These are phyloP conservation scores for Etheostoma cragini DNA, from an alignment of 2,113 vertebrate genomes.

Conservation along the genomic window DNA sequence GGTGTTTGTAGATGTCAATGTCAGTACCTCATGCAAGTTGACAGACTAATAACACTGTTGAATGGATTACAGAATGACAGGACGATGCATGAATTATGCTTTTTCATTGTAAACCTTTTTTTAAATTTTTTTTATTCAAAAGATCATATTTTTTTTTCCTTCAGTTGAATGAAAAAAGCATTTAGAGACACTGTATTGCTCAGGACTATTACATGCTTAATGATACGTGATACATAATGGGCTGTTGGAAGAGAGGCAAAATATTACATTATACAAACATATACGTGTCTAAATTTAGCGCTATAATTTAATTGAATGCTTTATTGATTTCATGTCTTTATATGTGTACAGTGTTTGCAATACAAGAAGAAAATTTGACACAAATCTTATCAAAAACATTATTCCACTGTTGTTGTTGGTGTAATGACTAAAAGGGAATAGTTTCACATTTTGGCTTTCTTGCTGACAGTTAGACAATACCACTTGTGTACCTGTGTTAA, in stretches of 20 bases:
- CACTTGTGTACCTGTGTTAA: not conserved
- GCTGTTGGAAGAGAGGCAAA: slow-evolving; percentile 36
- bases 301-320: slow-evolving; percentile 14
- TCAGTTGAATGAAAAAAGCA: slow-evolving; percentile 53
- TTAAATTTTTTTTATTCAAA: slow-evolving; percentile 54
- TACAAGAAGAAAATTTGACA: slow-evolving; percentile 58
- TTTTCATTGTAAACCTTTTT: slow-evolving; percentile 55
- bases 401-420: slow-evolving; percentile 14
- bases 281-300: slow-evolving; percentile 21
- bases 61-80: slow-evolving; percentile 66
- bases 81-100: slow-evolving; percentile 60
- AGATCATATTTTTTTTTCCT: slow-evolving; percentile 38
- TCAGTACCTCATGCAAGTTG: slow-evolving; percentile 80
- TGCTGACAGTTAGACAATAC: not conserved
- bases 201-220: slow-evolving; percentile 53
- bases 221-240: slow-evolving; percentile 40
- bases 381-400: slow-evolving; percentile 58
- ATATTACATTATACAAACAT: slow-evolving; percentile 22
- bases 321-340: slow-evolving; percentile 40
- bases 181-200: slow-evolving; percentile 77
- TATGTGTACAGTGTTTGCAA: slow-evolving; percentile 37
- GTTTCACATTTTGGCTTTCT: slow-evolving; percentile 17
- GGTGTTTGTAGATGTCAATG: slow-evolving; percentile 72
- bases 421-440: slow-evolving; percentile 22
- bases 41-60: slow-evolving; percentile 75